These are phyloP conservation scores for Cyclina sinensis DNA, from an alignment of 1,140 invertebrate genomes.

Conservation along the genomic window DNA sequence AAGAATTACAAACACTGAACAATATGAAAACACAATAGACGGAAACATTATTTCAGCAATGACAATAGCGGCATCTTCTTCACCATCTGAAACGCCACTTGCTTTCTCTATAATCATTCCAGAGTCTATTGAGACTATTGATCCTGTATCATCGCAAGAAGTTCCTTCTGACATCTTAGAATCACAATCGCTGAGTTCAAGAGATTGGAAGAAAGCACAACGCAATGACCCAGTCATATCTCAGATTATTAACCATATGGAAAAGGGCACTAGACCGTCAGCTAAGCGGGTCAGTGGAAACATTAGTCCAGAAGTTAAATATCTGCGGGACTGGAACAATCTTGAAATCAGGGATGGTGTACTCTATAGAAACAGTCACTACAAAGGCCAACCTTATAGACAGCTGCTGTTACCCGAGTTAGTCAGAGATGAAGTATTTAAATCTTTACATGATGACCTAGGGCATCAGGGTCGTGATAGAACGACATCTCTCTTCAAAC, in stretches of 20 bases:
- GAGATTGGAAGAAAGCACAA: slow-evolving; percentile 59
- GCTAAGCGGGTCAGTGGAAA: too few relatives aligned
- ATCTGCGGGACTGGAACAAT: slow-evolving; percentile 54
- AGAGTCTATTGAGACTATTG: not conserved
- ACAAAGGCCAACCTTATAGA: slow-evolving; percentile 16
- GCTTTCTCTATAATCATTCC: not conserved
- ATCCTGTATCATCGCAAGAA: not conserved
- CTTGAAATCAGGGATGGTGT: slow-evolving; percentile 25
- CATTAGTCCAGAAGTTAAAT: not conserved
- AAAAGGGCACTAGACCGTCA: slow-evolving; percentile 30
- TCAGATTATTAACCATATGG: not conserved
- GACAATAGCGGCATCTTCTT: not conserved
- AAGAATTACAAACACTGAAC: too few relatives aligned
- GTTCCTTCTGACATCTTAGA: slow-evolving; percentile 14
- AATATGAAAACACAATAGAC: too few relatives aligned
- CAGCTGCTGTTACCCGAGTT: slow-evolving; percentile 39
- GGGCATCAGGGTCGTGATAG: too few relatives aligned
- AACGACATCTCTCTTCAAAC: slow-evolving; percentile 35
- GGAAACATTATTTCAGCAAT: not conserved
- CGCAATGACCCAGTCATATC: not conserved
- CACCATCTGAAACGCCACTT: not conserved
- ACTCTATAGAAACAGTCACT: not conserved
- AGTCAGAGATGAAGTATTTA: slow-evolving; percentile 36
- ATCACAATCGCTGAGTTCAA: too few relatives aligned
- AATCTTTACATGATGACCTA: slow-evolving; percentile 7